phyloP scores from a whole-genome alignment of 1,140 invertebrate species.

The Drosophila auraria region DNA sequence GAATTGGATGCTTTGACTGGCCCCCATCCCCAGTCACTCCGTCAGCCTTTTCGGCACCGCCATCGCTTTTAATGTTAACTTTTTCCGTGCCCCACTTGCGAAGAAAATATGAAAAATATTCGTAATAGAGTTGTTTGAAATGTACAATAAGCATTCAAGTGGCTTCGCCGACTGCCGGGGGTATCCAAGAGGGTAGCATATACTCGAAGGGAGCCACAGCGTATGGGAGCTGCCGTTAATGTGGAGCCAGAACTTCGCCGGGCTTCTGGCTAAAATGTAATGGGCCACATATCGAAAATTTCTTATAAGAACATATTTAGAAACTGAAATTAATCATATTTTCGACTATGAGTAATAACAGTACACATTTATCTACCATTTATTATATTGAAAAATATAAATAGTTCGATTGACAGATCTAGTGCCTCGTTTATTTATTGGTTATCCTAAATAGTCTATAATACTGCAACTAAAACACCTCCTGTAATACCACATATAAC shows the following conservation, averaged over 20 bases:
- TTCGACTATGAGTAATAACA: too few species aligned
- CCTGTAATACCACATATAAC: neutral
- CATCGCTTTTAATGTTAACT: conserved; percentile 78
- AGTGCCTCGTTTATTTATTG: neutral
- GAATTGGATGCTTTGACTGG: conserved; percentile 75
- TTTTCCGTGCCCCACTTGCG: conserved; percentile 67
- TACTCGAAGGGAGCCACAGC: neutral
- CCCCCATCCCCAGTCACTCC: conserved; percentile 24
- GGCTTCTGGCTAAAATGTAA: conserved; percentile 13
- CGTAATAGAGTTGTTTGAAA: conserved; percentile 84
- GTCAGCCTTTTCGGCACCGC: conserved; percentile 65
- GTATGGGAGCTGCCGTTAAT: conserved; percentile 46
- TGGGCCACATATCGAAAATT: conserved; percentile 21
- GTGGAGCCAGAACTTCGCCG: conserved; percentile 40
- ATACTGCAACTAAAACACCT: too few species aligned
- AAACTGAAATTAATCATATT: too few species aligned
- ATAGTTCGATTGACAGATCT: too few species aligned
- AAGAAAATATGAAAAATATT: conserved; percentile 81
- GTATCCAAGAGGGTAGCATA: conserved; percentile 22
- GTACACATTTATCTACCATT: too few species aligned
- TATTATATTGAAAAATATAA: too few species aligned
- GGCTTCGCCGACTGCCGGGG: conserved; percentile 63
- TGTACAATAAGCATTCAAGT: conserved; percentile 83
- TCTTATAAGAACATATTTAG: neutral
- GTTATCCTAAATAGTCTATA: neutral